Percentiles rank a stretch among this genome's conserved stretches.
phyloP scores from a whole-genome alignment of 2,113 vertebrate species.

The Saccopteryx bilineata region DNA sequence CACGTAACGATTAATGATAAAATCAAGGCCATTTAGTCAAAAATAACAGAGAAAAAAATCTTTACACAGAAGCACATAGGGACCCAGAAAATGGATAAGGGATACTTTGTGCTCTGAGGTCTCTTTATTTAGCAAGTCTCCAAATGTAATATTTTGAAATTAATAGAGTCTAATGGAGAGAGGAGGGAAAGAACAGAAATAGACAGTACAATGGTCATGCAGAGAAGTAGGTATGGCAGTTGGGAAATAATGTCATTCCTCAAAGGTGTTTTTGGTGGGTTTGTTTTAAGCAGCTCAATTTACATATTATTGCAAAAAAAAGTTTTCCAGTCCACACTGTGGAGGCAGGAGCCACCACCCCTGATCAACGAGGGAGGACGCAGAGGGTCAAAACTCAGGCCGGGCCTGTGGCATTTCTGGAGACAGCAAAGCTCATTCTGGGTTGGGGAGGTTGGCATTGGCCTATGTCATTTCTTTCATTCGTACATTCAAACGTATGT shows the following conservation, averaged over 20 bases:
- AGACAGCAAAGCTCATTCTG: not conserved
- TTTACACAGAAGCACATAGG: slow-evolving; percentile 67
- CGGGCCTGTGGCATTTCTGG: not conserved
- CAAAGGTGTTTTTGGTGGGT: not conserved
- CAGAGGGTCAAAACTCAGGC: not conserved
- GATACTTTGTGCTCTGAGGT: slow-evolving; percentile 61
- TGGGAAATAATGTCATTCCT: not conserved
- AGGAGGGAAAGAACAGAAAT: not conserved
- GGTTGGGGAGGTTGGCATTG: not conserved
- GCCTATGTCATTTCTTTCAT: not conserved
- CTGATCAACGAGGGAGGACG: not conserved
- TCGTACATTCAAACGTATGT: not conserved
- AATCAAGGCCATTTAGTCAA: slow-evolving; percentile 81
- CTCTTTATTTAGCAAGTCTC: slow-evolving; percentile 77
- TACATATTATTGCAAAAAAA: not conserved
- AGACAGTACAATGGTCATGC: not conserved
- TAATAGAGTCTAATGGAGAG: slow-evolving; percentile 62
- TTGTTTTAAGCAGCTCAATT: not conserved
- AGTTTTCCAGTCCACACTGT: not conserved
- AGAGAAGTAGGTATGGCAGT: not conserved
- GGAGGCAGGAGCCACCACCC: not conserved
- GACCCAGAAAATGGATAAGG: slow-evolving; percentile 71
- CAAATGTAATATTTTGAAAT: slow-evolving; percentile 71
- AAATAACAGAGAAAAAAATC: slow-evolving; percentile 45
- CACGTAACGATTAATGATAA: slow-evolving; percentile 58